Evolutionary conservation across 2,888 invertebrate genomes (phyloP).

Genomic region (Ophion ellenae): DNA sequence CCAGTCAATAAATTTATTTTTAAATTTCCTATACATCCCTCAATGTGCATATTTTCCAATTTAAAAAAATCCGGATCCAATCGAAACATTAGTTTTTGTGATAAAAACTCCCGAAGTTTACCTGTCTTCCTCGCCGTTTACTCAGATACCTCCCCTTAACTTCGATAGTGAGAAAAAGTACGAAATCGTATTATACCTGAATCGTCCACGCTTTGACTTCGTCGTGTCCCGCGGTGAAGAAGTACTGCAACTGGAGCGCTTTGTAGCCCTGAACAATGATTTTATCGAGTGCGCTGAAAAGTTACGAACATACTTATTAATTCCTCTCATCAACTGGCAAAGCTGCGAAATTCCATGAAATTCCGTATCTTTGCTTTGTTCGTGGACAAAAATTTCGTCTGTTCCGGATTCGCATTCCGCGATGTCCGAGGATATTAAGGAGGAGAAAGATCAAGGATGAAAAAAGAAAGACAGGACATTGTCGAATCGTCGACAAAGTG

Average conservation of each 20-base stretch:
- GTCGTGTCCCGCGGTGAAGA: constrained; percentile 98
- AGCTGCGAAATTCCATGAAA: not conserved
- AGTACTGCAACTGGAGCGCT: constrained; percentile 97
- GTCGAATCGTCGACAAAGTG: constrained; percentile 72
- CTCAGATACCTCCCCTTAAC: not conserved
- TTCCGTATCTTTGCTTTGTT: not conserved
- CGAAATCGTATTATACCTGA: constrained; percentile 87
- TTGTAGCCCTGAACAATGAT: constrained; percentile 99
- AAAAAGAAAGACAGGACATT: constrained; percentile 69
- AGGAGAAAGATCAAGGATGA: not conserved
- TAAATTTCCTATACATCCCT: no score
- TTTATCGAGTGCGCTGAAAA: constrained; percentile 94
- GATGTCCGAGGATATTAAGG: constrained; percentile 61
- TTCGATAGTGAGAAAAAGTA: not conserved
- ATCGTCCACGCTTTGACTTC: constrained; percentile 99
- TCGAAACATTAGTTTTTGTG: no score
- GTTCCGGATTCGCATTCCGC: constrained; percentile 61
- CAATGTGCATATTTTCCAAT: no score
- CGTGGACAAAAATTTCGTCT: constrained; percentile 3
- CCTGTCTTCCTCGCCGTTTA: no score
- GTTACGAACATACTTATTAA: constrained; percentile 23
- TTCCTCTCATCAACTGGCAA: not conserved
- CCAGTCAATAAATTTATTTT: no score
- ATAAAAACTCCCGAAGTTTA: no score
- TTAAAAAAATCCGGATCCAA: no score